Base-by-base conservation (phyloP, 2,888 invertebrate genomes). In the Andrena camellia region DNA sequence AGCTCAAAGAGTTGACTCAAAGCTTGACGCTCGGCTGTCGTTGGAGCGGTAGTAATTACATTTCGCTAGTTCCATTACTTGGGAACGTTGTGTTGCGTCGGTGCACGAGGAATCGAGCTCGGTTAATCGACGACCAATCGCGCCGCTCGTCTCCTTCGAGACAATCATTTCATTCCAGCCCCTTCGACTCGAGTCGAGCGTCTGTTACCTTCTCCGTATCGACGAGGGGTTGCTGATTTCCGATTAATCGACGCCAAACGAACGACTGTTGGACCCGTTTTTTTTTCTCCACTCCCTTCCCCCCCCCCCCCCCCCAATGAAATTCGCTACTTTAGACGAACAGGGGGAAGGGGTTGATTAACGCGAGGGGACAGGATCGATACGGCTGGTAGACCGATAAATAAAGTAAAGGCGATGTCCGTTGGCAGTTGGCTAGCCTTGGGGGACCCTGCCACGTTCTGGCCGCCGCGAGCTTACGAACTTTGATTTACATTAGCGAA, bases 401-500 rank as follows among this genome's bases (percentile, higher is more conserved):
- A 74, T 74, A 73, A 64, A 73, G 33, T 35, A 48, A 42, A 23
- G 29, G 57, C 57, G n/a, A 50, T 31, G 77, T 59, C n/a, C 54
- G 31, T n/a, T n/a, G 54, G 23, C 63, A 42, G 17, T 48, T 10
- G 52, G 52, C 42, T n/a, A 57, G n/a, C 42, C 54, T 13, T n/a
- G 4, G 2, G 59, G 2, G 57, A 26, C 17, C 52, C 7, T 4
- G 35, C 2, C 62, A 62, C 60, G 26, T 33, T 48, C 48, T 20
- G 2, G 10, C n/a, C 13, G 10, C 17, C 62, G 20, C 17, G 59
- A 29, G 59, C 59, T 59, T 50, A 29, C 42, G 62, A 76, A 71
- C 57, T 63, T 73, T 64, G 62, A 77, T 64, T 57, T 48, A 77
- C 74, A 63, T 73, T 74, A 64, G 42, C 73, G 63, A 73, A 77